phyloP scores from a whole-genome alignment of 2,888 invertebrate species.

The Chalcosyrphus nemorum region DNA sequence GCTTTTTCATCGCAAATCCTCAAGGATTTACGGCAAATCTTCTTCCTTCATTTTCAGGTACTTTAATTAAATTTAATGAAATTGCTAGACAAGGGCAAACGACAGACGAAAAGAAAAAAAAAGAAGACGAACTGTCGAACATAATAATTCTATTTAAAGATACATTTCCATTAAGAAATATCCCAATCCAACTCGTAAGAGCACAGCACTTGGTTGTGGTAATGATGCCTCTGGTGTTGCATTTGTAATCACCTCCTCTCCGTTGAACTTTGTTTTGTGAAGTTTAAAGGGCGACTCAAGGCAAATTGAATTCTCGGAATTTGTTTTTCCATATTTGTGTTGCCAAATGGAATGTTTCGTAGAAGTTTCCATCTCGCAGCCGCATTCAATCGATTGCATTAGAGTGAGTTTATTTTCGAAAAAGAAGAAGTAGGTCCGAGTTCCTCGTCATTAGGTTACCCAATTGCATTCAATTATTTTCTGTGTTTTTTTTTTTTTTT shows the following conservation, averaged over 20 bases:
- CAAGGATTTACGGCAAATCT: neutral
- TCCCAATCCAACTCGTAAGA: neutral
- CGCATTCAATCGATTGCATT: conserved; percentile 3
- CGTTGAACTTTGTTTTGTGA: conserved; percentile 28
- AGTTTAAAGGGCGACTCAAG: conserved; percentile 10
- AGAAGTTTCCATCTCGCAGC: neutral
- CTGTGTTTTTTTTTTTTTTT: too few species aligned
- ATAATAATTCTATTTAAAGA: conserved; percentile 34
- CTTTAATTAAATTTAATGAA: conserved; percentile 22
- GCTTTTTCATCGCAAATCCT: neutral
- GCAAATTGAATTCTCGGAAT: conserved; percentile 19
- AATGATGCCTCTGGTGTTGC: conserved; percentile 23
- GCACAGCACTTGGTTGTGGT: neutral
- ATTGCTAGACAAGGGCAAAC: neutral
- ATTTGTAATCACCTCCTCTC: conserved; percentile 39
- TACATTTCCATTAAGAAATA: conserved; percentile 16
- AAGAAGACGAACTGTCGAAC: neutral
- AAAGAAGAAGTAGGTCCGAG: neutral
- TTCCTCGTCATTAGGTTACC: too few species aligned
- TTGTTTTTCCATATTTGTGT: neutral
- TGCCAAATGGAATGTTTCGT: neutral
- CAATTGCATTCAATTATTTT: too few species aligned
- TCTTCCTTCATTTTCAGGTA: neutral
- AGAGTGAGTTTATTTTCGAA: neutral
- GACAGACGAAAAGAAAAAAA: neutral